These are phyloP conservation scores for Drosophila pectinifera DNA, from an alignment of 1,140 invertebrate species.

Conservation along the genomic window DNA sequence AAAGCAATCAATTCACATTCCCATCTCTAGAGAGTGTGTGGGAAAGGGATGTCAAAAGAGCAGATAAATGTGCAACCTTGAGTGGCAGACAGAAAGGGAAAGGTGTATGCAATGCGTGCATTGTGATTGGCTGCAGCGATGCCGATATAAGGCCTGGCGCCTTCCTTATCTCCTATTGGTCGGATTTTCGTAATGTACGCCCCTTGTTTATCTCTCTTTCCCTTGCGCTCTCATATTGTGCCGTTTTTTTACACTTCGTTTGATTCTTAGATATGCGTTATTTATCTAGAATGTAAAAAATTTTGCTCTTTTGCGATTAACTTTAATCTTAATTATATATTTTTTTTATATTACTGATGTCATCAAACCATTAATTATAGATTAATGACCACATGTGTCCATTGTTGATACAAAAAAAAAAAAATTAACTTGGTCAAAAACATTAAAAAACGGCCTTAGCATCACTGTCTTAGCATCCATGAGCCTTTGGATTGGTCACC, in stretches of 20 bases:
- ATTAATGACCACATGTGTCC: background rate
- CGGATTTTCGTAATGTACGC: slow-evolving; percentile 34
- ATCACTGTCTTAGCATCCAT: slow-evolving; percentile 1
- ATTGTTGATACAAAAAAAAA: background rate
- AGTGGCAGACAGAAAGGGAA: slow-evolving; percentile 43
- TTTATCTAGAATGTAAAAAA: background rate
- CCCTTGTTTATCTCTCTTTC: slow-evolving; percentile 2
- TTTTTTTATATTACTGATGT: background rate
- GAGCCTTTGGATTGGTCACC: slow-evolving; percentile 21
- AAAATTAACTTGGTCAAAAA: background rate
- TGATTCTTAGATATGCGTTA: background rate
- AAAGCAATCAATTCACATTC: slow-evolving; percentile 13
- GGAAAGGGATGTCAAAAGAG: slow-evolving; percentile 34
- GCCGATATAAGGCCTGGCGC: slow-evolving; percentile 17
- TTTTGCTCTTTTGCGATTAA: background rate
- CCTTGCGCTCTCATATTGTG: background rate
- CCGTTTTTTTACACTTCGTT: background rate
- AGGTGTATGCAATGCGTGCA: slow-evolving; percentile 8
- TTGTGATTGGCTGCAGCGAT: slow-evolving; percentile 64
- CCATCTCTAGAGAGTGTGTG: slow-evolving; percentile 13
- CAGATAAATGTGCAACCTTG: slow-evolving; percentile 24
- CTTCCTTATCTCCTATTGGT: slow-evolving; percentile 61
- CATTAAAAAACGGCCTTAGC: background rate
- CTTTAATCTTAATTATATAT: background rate
- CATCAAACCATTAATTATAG: background rate